These are phyloP conservation scores for Caenorhabditis inopinata DNA, from an alignment of 1,140 invertebrate species.

Conservation along the genomic window DNA sequence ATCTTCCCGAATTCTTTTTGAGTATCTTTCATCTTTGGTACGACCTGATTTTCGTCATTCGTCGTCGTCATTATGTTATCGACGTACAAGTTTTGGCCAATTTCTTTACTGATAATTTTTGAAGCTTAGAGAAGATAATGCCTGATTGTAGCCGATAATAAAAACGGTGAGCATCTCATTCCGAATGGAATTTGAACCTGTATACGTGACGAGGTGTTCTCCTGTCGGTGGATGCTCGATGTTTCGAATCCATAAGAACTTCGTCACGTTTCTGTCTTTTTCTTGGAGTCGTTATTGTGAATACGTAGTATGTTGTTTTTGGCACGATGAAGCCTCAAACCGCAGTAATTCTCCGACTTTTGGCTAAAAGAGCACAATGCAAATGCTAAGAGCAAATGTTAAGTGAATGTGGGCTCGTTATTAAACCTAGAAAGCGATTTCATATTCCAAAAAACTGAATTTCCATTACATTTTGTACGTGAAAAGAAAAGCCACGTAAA, in stretches of 20 bases:
- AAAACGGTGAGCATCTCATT: constrained; percentile 36
- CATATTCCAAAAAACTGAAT: too few relatives aligned
- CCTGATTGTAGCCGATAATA: constrained; percentile 26
- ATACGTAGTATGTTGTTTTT: too few relatives aligned
- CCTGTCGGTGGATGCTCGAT: neutral
- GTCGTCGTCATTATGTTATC: constrained; percentile 35
- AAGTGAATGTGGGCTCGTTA: too few relatives aligned
- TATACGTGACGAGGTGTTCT: constrained; percentile 12
- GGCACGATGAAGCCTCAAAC: too few relatives aligned
- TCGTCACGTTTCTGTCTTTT: constrained; percentile 41
- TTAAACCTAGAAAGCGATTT: too few relatives aligned
- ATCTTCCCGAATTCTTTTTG: neutral
- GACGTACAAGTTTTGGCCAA: constrained; percentile 39
- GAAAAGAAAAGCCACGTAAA: too few relatives aligned
- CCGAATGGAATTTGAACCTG: constrained; percentile 48
- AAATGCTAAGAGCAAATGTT: too few relatives aligned
- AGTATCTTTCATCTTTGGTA: neutral
- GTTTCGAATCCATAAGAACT: constrained; percentile 50
- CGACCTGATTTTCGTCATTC: neutral
- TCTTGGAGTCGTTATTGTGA: constrained; percentile 17
- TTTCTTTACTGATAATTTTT: neutral
- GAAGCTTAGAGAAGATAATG: constrained; percentile 17
- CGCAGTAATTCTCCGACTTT: too few relatives aligned
- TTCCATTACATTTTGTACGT: too few relatives aligned
- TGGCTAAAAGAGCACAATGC: too few relatives aligned